Base-by-base conservation (phyloP, 1,140 invertebrate species). In the Heliconius hermathena region DNA sequence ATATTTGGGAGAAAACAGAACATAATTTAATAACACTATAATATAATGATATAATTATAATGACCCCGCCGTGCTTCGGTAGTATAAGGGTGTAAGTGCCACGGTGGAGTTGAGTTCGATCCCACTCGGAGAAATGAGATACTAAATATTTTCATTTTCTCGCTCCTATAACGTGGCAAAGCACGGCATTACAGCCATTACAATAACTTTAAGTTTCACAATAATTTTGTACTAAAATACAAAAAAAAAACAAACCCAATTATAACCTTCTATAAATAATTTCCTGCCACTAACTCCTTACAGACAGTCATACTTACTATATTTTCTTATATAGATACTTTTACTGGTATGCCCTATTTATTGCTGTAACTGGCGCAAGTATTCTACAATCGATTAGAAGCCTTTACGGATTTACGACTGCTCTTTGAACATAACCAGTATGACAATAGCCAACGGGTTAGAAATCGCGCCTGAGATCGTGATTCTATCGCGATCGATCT, bases 381-480 rank as follows among this genome's bases (percentile, higher is more conserved):
- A 66, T 29, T 9, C 26, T 66, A 66, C 60, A 66, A 66, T 66
- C 60, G 60, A 66, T 66, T 66, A 66, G 60, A 66, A 66, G 60
- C 20, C 60, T 66, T 66, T 29, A 66, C 26, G 60, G 60, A 66
- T 66, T 72, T 72, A 72, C 36, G 36, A 72, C 41, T 72, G 29
- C 29, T 33, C 36, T 72, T 72, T 72, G 33, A 72, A 71, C 70
- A 72, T 77, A 71, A 71, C 70, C 66, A 72, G 76, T 52, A 41
- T 41, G 76, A 72, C 76, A 77, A 77, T 77, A 54, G 76, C 76
- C 11, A 72, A 38, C 26, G 46, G 76, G 76, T 70, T 72, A 77
- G 70, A 71, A 76, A 77, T 77, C 41, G 60, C 76, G 46, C 76
- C 74, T 70, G 38, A 71, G 46, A 72, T 77, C 76, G 70, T 54